A percentile compares a stretch with the other conserved stretches of the same genome.
Conservation (phyloP, 37 sponge, comb jelly and placozoan genomes). For the Diacarnus erythraeanus region DNA sequence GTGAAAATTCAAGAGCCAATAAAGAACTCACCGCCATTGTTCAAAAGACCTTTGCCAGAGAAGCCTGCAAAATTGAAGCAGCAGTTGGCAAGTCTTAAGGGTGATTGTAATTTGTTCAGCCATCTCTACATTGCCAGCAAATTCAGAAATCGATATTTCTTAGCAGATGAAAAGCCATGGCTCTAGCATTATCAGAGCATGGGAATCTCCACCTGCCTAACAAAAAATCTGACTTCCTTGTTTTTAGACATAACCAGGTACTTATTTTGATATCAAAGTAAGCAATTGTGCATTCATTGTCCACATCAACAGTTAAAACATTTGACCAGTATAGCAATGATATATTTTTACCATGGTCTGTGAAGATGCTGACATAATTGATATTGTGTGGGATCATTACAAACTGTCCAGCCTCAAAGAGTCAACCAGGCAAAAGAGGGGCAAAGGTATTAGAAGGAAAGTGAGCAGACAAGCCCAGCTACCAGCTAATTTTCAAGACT, state of each 20-base stretch:
- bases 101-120: slow-evolving; percentile 27
- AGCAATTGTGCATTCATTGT: no score
- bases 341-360: no score
- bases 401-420: not conserved
- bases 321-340: no score
- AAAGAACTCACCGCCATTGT: not conserved
- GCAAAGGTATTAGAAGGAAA: no score
- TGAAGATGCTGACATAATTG: not conserved
- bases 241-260: no score
- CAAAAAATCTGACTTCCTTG: slow-evolving; percentile 34
- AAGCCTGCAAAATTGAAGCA: slow-evolving; percentile 3
- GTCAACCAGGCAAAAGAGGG: not conserved
- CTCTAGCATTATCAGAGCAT: slow-evolving; percentile 10
- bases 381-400: slow-evolving; percentile 3
- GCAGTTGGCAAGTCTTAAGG: slow-evolving; percentile 2
- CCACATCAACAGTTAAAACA: no score
- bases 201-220: slow-evolving; percentile 11
- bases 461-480: not conserved
- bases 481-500: no score
- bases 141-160: slow-evolving; percentile 17
- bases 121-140: slow-evolving; percentile 17
- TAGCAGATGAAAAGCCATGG: slow-evolving; percentile 28
- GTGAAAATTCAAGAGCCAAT: not conserved
- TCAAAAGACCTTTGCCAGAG: not conserved
- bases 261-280: no score